phyloP scores from a whole-genome alignment of 2,888 invertebrate species.

The Iphiclides podalirius region DNA sequence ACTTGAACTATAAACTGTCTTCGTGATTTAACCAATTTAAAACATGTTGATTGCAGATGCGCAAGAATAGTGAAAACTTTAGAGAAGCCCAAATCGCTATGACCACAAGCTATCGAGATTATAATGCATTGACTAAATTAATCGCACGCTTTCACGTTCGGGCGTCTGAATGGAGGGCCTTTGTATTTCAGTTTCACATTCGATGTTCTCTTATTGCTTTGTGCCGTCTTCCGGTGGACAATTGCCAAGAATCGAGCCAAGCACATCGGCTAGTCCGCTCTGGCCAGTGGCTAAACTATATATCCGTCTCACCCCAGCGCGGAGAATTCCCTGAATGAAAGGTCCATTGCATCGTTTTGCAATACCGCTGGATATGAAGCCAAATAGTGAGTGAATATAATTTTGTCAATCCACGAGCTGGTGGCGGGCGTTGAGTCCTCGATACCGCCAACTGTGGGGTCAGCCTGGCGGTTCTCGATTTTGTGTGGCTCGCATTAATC shows the following conservation, averaged over 20 bases:
- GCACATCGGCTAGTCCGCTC: slow-evolving; percentile 46
- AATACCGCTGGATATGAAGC: slow-evolving; percentile 61
- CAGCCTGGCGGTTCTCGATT: slow-evolving; percentile 13
- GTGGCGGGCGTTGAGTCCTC: slow-evolving; percentile 36
- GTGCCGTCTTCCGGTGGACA: slow-evolving; percentile 76
- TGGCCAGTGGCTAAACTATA: slow-evolving; percentile 33
- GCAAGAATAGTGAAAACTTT: too few species aligned
- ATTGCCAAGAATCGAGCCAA: slow-evolving; percentile 72
- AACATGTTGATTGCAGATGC: too few species aligned
- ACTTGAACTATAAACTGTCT: too few species aligned
- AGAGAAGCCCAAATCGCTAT: too few species aligned
- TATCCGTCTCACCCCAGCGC: slow-evolving; percentile 42
- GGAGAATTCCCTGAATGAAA: slow-evolving; percentile 75
- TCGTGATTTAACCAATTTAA: too few species aligned
- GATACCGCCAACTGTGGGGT: slow-evolving; percentile 24
- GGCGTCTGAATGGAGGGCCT: slow-evolving; percentile 61
- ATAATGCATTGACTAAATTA: slow-evolving; percentile 35
- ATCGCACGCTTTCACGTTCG: slow-evolving; percentile 54
- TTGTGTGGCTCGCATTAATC: slow-evolving; percentile 11
- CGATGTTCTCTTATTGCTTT: slow-evolving; percentile 65
- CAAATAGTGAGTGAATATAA: slow-evolving; percentile 69
- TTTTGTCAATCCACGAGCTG: slow-evolving; percentile 51
- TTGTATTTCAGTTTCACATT: slow-evolving; percentile 69
- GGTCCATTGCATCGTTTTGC: slow-evolving; percentile 66
- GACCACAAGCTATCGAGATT: too few species aligned